phyloP scores from a whole-genome alignment of 2,797 vertebrate species.

The Danionella dracula region DNA sequence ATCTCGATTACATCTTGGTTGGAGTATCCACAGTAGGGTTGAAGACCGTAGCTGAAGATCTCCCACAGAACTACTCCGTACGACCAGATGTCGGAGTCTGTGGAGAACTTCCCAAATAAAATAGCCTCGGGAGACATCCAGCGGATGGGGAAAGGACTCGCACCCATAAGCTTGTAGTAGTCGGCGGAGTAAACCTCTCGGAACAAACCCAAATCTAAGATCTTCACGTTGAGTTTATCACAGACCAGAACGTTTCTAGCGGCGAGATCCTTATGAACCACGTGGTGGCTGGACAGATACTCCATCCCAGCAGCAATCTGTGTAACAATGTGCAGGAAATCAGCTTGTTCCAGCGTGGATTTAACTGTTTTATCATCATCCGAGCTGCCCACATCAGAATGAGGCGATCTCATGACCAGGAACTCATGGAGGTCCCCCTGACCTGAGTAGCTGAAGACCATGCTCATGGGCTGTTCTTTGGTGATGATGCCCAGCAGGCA shows the following conservation, averaged over 20 bases:
- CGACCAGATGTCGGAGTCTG: constrained; percentile 95
- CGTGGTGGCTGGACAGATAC: constrained; percentile 86
- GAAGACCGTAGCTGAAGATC: constrained; percentile 93
- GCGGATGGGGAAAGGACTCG: constrained; percentile 83
- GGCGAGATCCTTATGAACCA: constrained; percentile 93
- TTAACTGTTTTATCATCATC: constrained; percentile 90
- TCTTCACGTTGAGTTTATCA: constrained; percentile 88
- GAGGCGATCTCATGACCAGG: constrained; percentile 90
- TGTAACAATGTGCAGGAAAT: constrained; percentile 87
- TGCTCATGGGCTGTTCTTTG: constrained; percentile 91
- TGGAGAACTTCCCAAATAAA: constrained; percentile 87
- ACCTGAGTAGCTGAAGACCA: constrained; percentile 87
- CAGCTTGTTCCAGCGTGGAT: constrained; percentile 86
- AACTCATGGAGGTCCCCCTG: constrained; percentile 93
- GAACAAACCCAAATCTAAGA: constrained; percentile 89
- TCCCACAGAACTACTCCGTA: constrained; percentile 94
- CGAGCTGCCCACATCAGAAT: constrained; percentile 91
- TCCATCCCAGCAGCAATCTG: constrained; percentile 96
- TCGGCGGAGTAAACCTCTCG: constrained; percentile 94
- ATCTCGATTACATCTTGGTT: constrained; percentile 98
- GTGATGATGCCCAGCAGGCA: constrained; percentile 86
- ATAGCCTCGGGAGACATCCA: constrained; percentile 98
- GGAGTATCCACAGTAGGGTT: constrained; percentile 94
- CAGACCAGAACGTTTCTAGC: constrained; percentile 89
- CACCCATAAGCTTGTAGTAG: constrained; percentile 87